phyloP scores from a whole-genome alignment of 2,888 invertebrate species.

The Drosophila fungiperda region DNA sequence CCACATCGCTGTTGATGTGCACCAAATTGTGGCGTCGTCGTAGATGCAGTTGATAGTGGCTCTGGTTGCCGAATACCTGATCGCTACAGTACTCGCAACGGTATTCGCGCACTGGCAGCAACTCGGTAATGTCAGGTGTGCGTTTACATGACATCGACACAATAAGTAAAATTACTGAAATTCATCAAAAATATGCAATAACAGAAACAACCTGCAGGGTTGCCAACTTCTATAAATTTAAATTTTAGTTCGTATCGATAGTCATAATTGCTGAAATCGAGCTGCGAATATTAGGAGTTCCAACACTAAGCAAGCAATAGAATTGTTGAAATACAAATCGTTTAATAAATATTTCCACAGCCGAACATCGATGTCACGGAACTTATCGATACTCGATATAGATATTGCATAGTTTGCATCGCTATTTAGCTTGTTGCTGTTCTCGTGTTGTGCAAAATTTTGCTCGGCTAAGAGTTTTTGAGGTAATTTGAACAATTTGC shows the following conservation, averaged over 20 bases:
- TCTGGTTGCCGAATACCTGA: slow-evolving; percentile 86
- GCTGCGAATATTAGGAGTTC: not conserved
- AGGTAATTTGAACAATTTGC: slow-evolving; percentile 37
- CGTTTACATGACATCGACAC: slow-evolving; percentile 43
- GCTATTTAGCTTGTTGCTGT: slow-evolving; percentile 40
- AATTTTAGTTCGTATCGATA: not conserved
- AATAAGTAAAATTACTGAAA: slow-evolving; percentile 2
- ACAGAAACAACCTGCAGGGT: slow-evolving; percentile 33
- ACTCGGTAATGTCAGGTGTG: slow-evolving; percentile 58
- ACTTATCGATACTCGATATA: slow-evolving; percentile 24
- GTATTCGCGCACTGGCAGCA: slow-evolving; percentile 63
- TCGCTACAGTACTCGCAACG: slow-evolving; percentile 85
- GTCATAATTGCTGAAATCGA: not conserved
- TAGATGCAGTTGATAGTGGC: slow-evolving; percentile 87
- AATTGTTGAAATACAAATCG: not conserved
- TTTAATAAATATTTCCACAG: not conserved
- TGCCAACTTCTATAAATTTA: slow-evolving; percentile 15
- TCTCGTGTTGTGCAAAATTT: slow-evolving; percentile 53
- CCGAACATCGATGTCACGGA: not conserved
- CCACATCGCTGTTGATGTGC: not conserved
- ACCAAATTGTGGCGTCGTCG: slow-evolving; percentile 86
- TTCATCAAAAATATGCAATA: slow-evolving; percentile 2
- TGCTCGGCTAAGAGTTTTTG: slow-evolving; percentile 20
- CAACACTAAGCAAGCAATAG: not conserved
- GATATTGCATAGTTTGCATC: slow-evolving; percentile 14